Evolutionary conservation across 2,888 invertebrate species (phyloP).

Genomic region (Embidobia sp.): DNA sequence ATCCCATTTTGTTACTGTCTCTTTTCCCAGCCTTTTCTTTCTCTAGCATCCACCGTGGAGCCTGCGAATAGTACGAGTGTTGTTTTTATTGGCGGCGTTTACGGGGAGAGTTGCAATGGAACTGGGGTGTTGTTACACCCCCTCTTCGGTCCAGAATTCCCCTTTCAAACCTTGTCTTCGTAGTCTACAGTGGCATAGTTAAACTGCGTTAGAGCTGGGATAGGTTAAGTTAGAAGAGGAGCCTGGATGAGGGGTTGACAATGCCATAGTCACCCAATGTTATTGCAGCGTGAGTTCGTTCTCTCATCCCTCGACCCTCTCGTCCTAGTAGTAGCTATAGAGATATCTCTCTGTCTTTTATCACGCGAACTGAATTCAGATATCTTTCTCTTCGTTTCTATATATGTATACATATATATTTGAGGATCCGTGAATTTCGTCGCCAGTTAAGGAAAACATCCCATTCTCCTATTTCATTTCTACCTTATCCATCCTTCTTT

Average conservation of each 20-base stretch:
- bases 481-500: conserved; percentile 59
- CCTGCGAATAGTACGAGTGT: conserved; percentile 70
- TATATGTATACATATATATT: conserved; percentile 63
- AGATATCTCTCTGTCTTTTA: conserved; percentile 30
- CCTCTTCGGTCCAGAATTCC: conserved; percentile 68
- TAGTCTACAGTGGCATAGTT: conserved; percentile 65
- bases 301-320: conserved; percentile 64
- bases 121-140: conserved; percentile 80
- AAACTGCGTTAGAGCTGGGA: conserved; percentile 69
- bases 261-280: conserved; percentile 78
- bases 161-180: conserved; percentile 68
- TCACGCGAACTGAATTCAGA: conserved; percentile 16
- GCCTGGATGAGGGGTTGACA: conserved; percentile 75
- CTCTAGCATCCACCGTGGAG: conserved; percentile 43
- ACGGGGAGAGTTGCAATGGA: conserved; percentile 69
- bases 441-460: conserved; percentile 74
- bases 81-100: conserved; percentile 79
- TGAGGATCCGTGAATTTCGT: conserved; percentile 72
- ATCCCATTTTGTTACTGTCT: conserved; percentile 29
- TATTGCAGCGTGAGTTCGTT: conserved; percentile 78
- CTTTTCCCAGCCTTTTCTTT: conserved; percentile 27
- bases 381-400: conserved; percentile 55
- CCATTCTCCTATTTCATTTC: conserved; percentile 70
- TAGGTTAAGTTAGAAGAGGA: conserved; percentile 70
- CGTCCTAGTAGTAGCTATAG: conserved; percentile 38